Percentiles rank a stretch among this genome's conserved stretches.
phyloP scores from a whole-genome alignment of 2,888 invertebrate species.

The Acanthoscelides obtectus region DNA sequence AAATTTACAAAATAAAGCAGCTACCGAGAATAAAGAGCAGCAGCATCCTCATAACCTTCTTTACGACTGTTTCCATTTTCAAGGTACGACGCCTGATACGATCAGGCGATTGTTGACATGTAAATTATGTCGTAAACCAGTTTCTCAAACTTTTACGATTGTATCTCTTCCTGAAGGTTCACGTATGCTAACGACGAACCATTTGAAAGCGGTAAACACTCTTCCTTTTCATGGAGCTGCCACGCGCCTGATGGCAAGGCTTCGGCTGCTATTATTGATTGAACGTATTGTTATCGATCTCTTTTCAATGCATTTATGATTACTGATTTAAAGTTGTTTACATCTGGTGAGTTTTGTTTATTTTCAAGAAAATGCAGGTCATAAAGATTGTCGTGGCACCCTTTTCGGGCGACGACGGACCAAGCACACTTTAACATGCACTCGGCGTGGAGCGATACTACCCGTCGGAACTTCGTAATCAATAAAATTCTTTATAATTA shows the following conservation, averaged over 20 bases:
- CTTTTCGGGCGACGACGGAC: too few relatives aligned
- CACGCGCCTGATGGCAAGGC: neutral
- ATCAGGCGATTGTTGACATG: neutral
- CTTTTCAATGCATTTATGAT: too few relatives aligned
- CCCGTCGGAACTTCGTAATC: too few relatives aligned
- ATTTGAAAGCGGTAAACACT: neutral
- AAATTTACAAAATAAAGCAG: neutral
- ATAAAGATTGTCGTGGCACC: too few relatives aligned
- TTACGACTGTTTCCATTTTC: neutral
- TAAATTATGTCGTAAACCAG: neutral
- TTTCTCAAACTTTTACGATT: neutral
- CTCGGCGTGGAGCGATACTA: too few relatives aligned
- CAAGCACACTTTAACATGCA: too few relatives aligned
- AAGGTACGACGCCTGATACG: neutral
- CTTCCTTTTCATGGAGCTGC: neutral
- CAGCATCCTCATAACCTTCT: neutral
- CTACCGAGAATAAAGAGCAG: neutral
- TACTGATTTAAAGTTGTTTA: too few relatives aligned
- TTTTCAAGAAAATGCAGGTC: too few relatives aligned
- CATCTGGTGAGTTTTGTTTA: too few relatives aligned
- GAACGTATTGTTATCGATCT: too few relatives aligned
- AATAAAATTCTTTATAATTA: too few relatives aligned
- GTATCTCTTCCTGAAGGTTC: neutral
- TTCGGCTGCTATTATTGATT: too few relatives aligned
- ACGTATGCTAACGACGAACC: neutral